These are phyloP conservation scores for Zoanthus solanderi DNA, from an alignment of 92 coral and sea anemone genomes.

Conservation along the genomic window DNA sequence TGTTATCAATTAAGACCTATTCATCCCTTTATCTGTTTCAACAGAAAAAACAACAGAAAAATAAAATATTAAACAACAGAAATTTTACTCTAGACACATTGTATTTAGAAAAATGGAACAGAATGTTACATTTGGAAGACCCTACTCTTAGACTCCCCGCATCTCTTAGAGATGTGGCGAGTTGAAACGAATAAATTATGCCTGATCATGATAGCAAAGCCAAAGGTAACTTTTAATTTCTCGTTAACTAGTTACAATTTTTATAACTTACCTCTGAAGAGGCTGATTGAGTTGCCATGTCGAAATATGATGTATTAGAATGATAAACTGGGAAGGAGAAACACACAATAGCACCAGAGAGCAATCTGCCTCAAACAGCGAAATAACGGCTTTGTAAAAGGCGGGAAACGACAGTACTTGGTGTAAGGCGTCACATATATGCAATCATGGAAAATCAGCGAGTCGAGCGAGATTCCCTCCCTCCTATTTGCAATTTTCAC, in stretches of 20 bases:
- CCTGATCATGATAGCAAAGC: constrained; percentile 1
- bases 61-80: background rate
- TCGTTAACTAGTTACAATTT: constrained; percentile 16
- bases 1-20: background rate
- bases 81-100: constrained; percentile 16
- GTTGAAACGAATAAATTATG: background rate
- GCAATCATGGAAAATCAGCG: too few species aligned
- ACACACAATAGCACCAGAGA: too few species aligned
- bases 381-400: too few species aligned
- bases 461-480: too few species aligned
- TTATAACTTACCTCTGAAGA: constrained; percentile 12
- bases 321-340: too few species aligned
- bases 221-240: background rate
- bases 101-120: constrained; percentile 3
- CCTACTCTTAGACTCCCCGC: background rate
- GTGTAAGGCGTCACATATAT: too few species aligned
- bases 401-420: too few species aligned
- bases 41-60: background rate
- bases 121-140: constrained; percentile 19
- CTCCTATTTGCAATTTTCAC: too few species aligned
- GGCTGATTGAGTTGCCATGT: background rate
- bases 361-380: too few species aligned
- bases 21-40: constrained; percentile 6
- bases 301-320: background rate
- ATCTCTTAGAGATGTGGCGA: too few species aligned